A percentile compares a stretch with the other conserved stretches of the same genome.
Conservation (phyloP, 2,797 vertebrate species). For the Poecilia velifera region DNA sequence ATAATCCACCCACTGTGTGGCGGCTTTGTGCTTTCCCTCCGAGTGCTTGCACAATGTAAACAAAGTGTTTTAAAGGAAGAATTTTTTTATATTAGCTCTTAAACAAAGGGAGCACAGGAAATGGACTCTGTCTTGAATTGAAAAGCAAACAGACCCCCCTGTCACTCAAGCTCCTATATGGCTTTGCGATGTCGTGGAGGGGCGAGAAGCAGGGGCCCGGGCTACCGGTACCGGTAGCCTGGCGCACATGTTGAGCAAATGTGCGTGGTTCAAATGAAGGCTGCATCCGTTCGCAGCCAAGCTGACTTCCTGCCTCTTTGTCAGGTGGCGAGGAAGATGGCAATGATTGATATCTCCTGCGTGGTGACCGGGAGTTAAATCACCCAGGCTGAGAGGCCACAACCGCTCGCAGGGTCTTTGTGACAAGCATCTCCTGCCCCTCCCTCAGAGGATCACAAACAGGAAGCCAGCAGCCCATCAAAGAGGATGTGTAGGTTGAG, state of each 20-base stretch:
- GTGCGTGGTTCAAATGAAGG: constrained; percentile 30
- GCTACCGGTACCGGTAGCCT: constrained; percentile 23
- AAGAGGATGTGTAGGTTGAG: constrained; percentile 65
- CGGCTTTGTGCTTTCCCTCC: constrained; percentile 79
- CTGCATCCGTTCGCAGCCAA: constrained; percentile 38
- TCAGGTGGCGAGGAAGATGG: constrained; percentile 43
- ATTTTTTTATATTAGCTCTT: constrained; percentile 64
- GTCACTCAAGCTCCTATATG: constrained; percentile 70
- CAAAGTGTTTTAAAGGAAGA: constrained; percentile 75
- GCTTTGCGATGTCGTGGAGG: constrained; percentile 56
- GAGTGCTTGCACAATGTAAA: constrained; percentile 79
- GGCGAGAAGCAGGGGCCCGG: constrained; percentile 23
- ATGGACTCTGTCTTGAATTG: constrained; percentile 68
- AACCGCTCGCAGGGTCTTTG: constrained; percentile 43
- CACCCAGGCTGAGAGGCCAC: constrained; percentile 35
- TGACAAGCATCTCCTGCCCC: constrained; percentile 54
- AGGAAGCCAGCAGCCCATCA: constrained; percentile 68
- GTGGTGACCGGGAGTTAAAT: constrained; percentile 47
- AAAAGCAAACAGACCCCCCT: constrained; percentile 74
- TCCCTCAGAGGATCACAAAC: constrained; percentile 49
- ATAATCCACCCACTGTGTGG: constrained; percentile 82
- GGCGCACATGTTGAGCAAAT: constrained; percentile 49
- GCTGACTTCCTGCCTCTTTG: constrained; percentile 58
- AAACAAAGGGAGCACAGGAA: constrained; percentile 81
- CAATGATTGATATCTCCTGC: constrained; percentile 60